These are phyloP conservation scores for Eulacestoma nigropectus DNA, from an alignment of 2,113 vertebrate genomes.

Conservation along the genomic window DNA sequence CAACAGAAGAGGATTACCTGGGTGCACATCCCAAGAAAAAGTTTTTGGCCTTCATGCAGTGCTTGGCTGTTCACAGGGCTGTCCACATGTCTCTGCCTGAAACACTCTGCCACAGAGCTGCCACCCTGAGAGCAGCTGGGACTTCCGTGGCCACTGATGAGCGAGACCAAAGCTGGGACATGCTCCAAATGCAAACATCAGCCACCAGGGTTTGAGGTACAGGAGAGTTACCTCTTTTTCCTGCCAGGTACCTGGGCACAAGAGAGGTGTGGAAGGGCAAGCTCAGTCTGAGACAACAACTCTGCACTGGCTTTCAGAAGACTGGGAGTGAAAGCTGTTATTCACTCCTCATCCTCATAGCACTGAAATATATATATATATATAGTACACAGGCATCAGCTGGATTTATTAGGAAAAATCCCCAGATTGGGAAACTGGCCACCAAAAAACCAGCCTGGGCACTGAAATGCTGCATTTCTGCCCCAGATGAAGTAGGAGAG, in stretches of 20 bases:
- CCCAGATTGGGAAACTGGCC: not conserved
- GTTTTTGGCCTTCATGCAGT: rapidly evolving
- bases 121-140: not conserved
- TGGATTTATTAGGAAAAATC: not conserved
- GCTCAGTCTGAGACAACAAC: not conserved
- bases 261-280: not conserved
- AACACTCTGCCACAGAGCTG: not conserved
- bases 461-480: not conserved
- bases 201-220: not conserved
- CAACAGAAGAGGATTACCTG: not conserved
- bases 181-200: not conserved
- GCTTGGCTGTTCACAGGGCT: not conserved
- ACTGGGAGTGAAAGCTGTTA: not conserved
- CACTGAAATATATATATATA: not conserved
- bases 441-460: not conserved
- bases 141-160: not conserved
- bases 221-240: not conserved
- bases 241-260: not conserved
- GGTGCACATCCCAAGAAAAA: not conserved
- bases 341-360: not conserved
- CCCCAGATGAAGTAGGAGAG: not conserved
- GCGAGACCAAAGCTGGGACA: not conserved
- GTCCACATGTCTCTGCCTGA: rapidly evolving
- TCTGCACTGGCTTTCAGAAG: not conserved
- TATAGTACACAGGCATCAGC: not conserved